These are phyloP conservation scores for Geococcyx californianus DNA, from an alignment of 2,113 vertebrate genomes.

Conservation along the genomic window DNA sequence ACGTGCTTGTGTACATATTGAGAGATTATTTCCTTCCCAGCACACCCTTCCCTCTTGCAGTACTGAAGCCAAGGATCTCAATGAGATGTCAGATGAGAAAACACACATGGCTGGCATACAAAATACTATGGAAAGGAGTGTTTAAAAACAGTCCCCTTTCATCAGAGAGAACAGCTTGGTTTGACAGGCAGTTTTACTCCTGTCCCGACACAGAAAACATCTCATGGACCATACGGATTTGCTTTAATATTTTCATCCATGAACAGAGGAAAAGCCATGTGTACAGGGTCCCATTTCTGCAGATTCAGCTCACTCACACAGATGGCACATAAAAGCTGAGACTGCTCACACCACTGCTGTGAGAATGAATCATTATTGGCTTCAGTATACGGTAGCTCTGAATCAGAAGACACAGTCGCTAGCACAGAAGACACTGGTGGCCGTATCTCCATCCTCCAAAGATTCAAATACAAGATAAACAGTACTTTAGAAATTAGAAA, in stretches of 20 bases:
- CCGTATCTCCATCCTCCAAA: neutral
- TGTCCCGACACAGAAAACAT: constrained; percentile 49
- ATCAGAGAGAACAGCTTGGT: constrained; percentile 59
- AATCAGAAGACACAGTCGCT: neutral
- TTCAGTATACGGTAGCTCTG: neutral
- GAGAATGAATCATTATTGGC: constrained; percentile 65
- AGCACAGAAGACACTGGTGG: constrained; percentile 16
- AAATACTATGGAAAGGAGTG: constrained; percentile 45
- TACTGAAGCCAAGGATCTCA: constrained; percentile 24
- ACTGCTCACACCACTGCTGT: constrained; percentile 62
- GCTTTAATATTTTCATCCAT: constrained; percentile 55
- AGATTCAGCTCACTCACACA: constrained; percentile 63
- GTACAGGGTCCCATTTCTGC: constrained; percentile 26
- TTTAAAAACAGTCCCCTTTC: constrained; percentile 43
- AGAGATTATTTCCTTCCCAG: constrained; percentile 25
- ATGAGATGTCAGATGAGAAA: constrained; percentile 52
- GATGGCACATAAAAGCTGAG: constrained; percentile 58
- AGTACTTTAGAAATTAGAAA: neutral
- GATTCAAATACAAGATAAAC: neutral
- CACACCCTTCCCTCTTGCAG: neutral
- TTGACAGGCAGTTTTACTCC: constrained; percentile 56
- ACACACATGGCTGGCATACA: constrained; percentile 42
- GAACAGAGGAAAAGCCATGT: constrained; percentile 53
- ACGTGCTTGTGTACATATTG: neutral
- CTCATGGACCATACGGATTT: constrained; percentile 28